These are phyloP conservation scores for Trididemnum nubilum DNA, from an alignment of 23 tunicate species.

Conservation along the genomic window DNA sequence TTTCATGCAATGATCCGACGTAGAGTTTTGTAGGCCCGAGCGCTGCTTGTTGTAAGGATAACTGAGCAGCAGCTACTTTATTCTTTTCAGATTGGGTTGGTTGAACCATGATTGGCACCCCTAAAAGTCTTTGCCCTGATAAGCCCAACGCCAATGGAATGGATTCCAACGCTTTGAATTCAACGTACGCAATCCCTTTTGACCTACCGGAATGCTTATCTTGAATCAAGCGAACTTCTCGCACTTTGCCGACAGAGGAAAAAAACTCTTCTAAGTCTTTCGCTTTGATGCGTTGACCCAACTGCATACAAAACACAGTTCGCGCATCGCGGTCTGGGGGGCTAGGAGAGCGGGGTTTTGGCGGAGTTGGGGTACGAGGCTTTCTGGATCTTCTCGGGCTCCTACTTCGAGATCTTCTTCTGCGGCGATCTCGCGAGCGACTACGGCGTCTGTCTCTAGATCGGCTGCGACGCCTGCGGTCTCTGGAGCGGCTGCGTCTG, in stretches of 20 bases:
- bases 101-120: slow-evolving; percentile 92
- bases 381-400: slow-evolving; percentile 21
- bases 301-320: slow-evolving; percentile 93
- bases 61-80: slow-evolving; percentile 76
- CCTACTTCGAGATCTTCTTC: slow-evolving; percentile 29
- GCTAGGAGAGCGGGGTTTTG: slow-evolving; percentile 72
- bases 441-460: slow-evolving; percentile 18
- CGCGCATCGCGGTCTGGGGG: slow-evolving; percentile 94
- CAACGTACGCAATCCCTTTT: slow-evolving; percentile 93
- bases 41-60: slow-evolving; percentile 67
- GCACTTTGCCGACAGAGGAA: slow-evolving; percentile 91
- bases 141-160: slow-evolving; percentile 88
- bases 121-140: slow-evolving; percentile 85
- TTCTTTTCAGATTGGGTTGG: slow-evolving; percentile 96
- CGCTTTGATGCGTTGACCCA: slow-evolving; percentile 74
- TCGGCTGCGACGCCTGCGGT: slow-evolving; percentile 15
- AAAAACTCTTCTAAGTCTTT: slow-evolving; percentile 93
- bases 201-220: slow-evolving; percentile 89
- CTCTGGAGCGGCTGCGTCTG: slow-evolving; percentile 5
- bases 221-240: slow-evolving; percentile 86
- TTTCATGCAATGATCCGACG: slow-evolving; percentile 89
- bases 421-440: slow-evolving; percentile 7
- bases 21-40: slow-evolving; percentile 85
- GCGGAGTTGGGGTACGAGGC: slow-evolving; percentile 38
- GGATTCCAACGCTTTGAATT: slow-evolving; percentile 84